These are phyloP conservation scores for Laticauda laticaudata DNA, from an alignment of 2,113 vertebrate genomes.

Conservation along the genomic window DNA sequence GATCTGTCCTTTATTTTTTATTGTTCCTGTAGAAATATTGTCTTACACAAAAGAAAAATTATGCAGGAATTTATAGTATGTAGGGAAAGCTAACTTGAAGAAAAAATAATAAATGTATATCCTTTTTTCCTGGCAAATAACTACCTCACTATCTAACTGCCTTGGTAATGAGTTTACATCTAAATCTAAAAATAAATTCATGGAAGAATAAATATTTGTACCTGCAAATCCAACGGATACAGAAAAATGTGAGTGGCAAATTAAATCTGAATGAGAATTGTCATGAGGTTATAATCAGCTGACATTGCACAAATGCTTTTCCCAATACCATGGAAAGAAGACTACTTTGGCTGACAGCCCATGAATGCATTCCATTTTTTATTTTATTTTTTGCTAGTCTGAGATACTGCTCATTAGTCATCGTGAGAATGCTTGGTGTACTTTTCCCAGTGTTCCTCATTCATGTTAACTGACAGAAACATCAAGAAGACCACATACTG, in stretches of 20 bases:
- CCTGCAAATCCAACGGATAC: neutral
- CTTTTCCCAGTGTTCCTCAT: neutral
- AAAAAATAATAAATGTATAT: neutral
- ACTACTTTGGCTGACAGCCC: neutral
- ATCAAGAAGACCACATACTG: neutral
- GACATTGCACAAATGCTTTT: neutral
- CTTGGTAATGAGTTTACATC: neutral
- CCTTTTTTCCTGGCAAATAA: neutral
- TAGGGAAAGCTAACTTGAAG: neutral
- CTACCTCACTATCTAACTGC: neutral
- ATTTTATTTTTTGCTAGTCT: neutral
- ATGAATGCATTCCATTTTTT: neutral
- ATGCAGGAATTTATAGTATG: neutral
- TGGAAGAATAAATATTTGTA: neutral
- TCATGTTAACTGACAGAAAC: neutral
- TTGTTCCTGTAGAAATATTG: neutral
- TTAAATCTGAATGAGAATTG: neutral
- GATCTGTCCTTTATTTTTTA: neutral
- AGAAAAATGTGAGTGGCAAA: neutral
- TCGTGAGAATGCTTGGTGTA: neutral
- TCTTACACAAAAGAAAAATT: neutral
- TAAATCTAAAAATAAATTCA: neutral
- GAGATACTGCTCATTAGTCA: neutral
- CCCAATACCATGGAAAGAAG: neutral
- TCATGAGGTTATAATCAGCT: neutral